Conservation (phyloP, 2,888 invertebrate species). For the Dichetophora obliterata region DNA sequence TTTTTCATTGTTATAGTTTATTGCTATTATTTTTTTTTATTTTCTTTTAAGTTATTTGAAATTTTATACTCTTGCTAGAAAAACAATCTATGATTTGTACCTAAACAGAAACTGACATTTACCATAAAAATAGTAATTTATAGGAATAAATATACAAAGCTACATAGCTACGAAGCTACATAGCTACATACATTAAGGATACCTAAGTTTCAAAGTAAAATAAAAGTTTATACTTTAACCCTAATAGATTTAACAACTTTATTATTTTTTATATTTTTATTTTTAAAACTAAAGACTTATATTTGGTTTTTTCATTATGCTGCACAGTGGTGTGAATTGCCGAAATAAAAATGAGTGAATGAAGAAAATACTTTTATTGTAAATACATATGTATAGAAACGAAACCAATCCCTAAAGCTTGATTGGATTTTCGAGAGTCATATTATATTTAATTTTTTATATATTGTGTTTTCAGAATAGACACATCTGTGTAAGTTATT, state of each 20-base stretch:
- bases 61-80: slow-evolving; percentile 6
- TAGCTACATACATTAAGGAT: slow-evolving; percentile 1
- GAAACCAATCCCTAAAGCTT: too few relatives aligned
- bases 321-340: neutral
- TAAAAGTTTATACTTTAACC: slow-evolving; percentile 23
- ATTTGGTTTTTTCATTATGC: neutral
- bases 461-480: too few relatives aligned
- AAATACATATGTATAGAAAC: too few relatives aligned
- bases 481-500: too few relatives aligned
- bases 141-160: neutral
- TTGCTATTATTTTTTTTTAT: neutral
- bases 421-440: too few relatives aligned
- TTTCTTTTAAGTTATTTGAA: too few relatives aligned
- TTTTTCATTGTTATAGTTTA: slow-evolving; percentile 18
- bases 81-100: slow-evolving; percentile 7
- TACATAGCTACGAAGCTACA: slow-evolving; percentile 18
- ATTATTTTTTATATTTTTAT: neutral
- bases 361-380: neutral
- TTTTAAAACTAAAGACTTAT: too few relatives aligned
- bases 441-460: too few relatives aligned
- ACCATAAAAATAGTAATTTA: slow-evolving; percentile 8
- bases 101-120: slow-evolving; percentile 2
- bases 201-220: neutral
- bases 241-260: neutral
- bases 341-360: neutral